phyloP scores from a whole-genome alignment of 1,140 invertebrate genomes.

The Drosophila serrata region DNA sequence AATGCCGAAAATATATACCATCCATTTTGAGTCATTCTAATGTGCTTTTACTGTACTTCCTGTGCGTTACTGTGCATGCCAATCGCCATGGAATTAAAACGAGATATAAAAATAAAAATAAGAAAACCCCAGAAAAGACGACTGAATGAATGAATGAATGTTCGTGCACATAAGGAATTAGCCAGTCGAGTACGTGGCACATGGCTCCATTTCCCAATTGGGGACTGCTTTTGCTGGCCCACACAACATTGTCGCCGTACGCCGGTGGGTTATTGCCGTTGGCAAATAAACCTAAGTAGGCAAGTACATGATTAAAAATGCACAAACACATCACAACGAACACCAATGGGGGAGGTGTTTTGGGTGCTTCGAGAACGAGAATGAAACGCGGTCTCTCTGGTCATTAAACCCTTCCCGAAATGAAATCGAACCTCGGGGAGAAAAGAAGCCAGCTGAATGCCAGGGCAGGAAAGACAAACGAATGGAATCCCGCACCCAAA shows the following conservation, averaged over 20 bases:
- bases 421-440: constrained; percentile 39
- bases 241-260: constrained; percentile 64
- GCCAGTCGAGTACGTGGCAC: constrained; percentile 74
- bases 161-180: constrained; percentile 81
- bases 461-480: neutral
- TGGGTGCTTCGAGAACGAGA: constrained; percentile 11
- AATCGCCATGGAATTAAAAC: constrained; percentile 23
- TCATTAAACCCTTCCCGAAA: constrained; percentile 61
- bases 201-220: constrained; percentile 73
- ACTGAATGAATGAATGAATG: constrained; percentile 20
- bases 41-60: constrained; percentile 73
- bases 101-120: constrained; percentile 22
- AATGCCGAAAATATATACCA: constrained; percentile 66
- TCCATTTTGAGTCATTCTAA: constrained; percentile 57
- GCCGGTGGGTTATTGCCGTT: constrained; percentile 34
- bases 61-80: constrained; percentile 25
- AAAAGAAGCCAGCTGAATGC: constrained; percentile 53
- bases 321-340: constrained; percentile 47
- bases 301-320: constrained; percentile 81
- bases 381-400: constrained; percentile 46
- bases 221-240: constrained; percentile 52
- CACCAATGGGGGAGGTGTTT: neutral
- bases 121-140: neutral
- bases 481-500: constrained; percentile 23
- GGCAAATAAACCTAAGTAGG: constrained; percentile 70